A percentile compares a stretch with the other conserved stretches of the same genome.
Conservation (phyloP, 2,797 vertebrate genomes). For the Poeciliopsis gracilis region DNA sequence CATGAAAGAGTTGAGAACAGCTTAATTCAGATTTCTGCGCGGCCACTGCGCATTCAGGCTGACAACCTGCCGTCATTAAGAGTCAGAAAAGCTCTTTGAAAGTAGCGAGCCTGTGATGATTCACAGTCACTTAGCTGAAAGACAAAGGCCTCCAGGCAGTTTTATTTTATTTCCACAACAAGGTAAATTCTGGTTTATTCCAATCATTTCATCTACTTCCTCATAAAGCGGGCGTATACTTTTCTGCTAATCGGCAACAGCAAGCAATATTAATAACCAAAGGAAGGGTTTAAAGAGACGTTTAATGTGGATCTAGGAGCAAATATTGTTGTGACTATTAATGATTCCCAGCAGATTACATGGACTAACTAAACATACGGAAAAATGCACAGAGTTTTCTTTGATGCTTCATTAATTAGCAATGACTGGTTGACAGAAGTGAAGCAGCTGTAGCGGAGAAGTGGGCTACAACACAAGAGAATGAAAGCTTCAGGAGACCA, state of each 20-base stretch:
- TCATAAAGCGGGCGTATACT: background rate
- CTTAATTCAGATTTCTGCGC: constrained; percentile 55
- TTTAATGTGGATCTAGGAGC: background rate
- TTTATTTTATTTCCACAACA: constrained; percentile 54
- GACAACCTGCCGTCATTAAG: constrained; percentile 57
- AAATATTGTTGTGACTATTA: constrained; percentile 1
- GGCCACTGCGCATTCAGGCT: constrained; percentile 40
- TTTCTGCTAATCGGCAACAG: background rate
- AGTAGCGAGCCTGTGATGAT: constrained; percentile 59
- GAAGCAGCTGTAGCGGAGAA: constrained; percentile 1
- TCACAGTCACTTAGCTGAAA: constrained; percentile 56
- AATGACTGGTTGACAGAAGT: constrained; percentile 7
- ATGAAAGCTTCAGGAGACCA: background rate
- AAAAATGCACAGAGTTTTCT: background rate
- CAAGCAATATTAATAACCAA: background rate
- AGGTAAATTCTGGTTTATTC: constrained; percentile 53
- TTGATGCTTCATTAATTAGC: constrained; percentile 6
- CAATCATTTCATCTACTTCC: background rate
- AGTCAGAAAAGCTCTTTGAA: constrained; percentile 43
- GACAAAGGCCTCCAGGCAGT: constrained; percentile 63
- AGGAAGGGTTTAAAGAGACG: background rate
- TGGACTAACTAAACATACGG: background rate
- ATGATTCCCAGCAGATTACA: background rate
- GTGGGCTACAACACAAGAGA: background rate
- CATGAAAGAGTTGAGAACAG: constrained; percentile 44